Percentiles rank a stretch among this genome's conserved stretches.
Evolutionary conservation across 2,888 invertebrate species (phyloP).

Genomic region (Mystacides longicornis): DNA sequence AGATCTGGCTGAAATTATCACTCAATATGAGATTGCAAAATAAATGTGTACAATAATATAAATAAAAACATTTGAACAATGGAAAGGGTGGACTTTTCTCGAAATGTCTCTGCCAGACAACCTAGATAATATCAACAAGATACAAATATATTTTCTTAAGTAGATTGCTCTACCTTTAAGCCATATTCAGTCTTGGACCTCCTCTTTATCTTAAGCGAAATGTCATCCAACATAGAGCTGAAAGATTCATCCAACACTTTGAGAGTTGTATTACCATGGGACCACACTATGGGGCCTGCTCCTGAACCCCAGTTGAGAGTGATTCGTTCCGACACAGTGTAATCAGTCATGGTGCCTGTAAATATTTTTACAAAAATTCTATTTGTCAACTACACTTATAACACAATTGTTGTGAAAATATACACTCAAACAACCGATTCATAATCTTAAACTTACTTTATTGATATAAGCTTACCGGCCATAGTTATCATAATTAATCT

Average conservation of each 20-base stretch:
- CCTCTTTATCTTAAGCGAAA: slow-evolving; percentile 63
- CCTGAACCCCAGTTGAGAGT: slow-evolving; percentile 75
- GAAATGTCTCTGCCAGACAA: too few relatives aligned
- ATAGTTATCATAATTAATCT: slow-evolving; percentile 62
- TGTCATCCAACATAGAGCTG: slow-evolving; percentile 55
- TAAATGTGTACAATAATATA: too few relatives aligned
- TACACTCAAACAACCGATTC: not conserved
- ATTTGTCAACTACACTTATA: not conserved
- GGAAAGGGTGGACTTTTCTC: too few relatives aligned
- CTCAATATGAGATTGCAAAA: too few relatives aligned
- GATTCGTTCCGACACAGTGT: slow-evolving; percentile 73
- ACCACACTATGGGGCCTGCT: slow-evolving; percentile 62
- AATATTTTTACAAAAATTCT: slow-evolving; percentile 8
- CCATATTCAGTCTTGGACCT: slow-evolving; percentile 72
- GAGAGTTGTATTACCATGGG: slow-evolving; percentile 59
- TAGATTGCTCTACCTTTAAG: slow-evolving; percentile 58
- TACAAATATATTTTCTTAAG: too few relatives aligned
- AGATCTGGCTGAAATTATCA: slow-evolving; percentile 59
- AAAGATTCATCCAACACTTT: slow-evolving; percentile 51
- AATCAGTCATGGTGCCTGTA: slow-evolving; percentile 60
- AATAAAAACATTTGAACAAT: not conserved
- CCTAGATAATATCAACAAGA: too few relatives aligned
- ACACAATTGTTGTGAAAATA: not conserved
- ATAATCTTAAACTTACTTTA: not conserved
- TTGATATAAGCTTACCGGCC: slow-evolving; percentile 36